Evolutionary conservation across 2,888 invertebrate genomes (phyloP), one percentile per base, ranked within the genome.

Genomic region (Melieria picta): DNA sequence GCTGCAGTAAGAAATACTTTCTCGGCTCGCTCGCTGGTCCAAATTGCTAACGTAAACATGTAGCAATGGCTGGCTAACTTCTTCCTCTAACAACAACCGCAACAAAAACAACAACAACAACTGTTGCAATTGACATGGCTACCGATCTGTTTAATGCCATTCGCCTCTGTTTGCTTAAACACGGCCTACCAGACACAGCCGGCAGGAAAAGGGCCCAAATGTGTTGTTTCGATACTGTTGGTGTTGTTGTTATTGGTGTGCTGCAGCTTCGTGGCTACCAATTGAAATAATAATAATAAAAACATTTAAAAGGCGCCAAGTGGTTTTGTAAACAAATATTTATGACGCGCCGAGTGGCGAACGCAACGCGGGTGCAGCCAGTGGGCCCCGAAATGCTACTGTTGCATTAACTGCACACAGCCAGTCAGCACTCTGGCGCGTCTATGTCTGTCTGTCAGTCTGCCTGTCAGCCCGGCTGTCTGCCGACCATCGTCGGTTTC

Each of bases 231-330:
- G 64, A 13, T 42, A 42, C 9, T 58, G 50, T 50, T 50, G 50
- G 3, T 50, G 50, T 50, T 50, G 50, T 50, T 50, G 50, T 50
- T 50, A 11, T 50, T 50, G 50, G 10, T 50, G 11, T 3, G 9
- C 6, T 80, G 82, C 78, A 30, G 30, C 30, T 30, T 30, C 30
- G 30, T 30, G 30, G 30, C 30, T 30, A 30, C 30, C 30, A 30
- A 30, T 30, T 30, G 30, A 61, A 67, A 67, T 67, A 61, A 45
- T 52, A 45, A 48, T 78, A 81, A 82, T 79, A 81, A 83, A 78
- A 81, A 83, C 81, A 84, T 83, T 83, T 80, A 81, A 80, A 81
- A 82, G 85, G 84, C 84, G 84, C 84, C 84, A 84, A 85, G 83
- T 84, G 82, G 80, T 83, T 83, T 71, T 77, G 80, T 84, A 84